These are phyloP conservation scores for Mormyrus lacerda DNA, from an alignment of 2,113 vertebrate genomes.

Conservation along the genomic window DNA sequence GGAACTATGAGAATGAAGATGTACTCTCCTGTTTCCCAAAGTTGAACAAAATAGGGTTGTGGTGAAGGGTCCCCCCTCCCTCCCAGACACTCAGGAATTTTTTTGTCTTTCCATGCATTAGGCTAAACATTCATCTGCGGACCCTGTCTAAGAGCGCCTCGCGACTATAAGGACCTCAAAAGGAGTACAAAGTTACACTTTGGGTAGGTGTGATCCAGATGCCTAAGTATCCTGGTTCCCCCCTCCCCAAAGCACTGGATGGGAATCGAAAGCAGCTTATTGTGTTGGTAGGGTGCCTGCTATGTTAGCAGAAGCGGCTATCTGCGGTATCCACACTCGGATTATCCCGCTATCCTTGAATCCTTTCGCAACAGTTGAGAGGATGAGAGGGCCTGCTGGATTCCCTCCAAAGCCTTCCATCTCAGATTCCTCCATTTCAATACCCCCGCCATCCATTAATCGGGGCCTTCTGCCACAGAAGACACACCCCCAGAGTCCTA, in stretches of 20 bases:
- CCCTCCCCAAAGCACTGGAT: slow-evolving; percentile 32
- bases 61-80: neutral
- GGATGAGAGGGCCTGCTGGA: slow-evolving; percentile 58
- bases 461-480: neutral
- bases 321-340: slow-evolving; percentile 52
- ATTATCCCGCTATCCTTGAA: slow-evolving; percentile 60
- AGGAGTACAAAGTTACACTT: neutral
- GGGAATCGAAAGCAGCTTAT: slow-evolving; percentile 39
- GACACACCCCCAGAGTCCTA: slow-evolving; percentile 22
- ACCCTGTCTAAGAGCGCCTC: neutral
- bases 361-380: slow-evolving; percentile 61
- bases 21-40: neutral
- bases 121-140: neutral
- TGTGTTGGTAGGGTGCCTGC: slow-evolving; percentile 36
- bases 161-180: neutral
- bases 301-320: slow-evolving; percentile 52
- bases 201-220: slow-evolving; percentile 34
- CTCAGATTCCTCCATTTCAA: slow-evolving; percentile 34
- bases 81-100: neutral
- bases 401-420: slow-evolving; percentile 42
- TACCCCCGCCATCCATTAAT: neutral
- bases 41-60: neutral
- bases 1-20: neutral
- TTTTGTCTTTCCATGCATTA: neutral
- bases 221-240: slow-evolving; percentile 38